phyloP scores from a whole-genome alignment of 1,140 invertebrate genomes.

The Drosophila burlai region DNA sequence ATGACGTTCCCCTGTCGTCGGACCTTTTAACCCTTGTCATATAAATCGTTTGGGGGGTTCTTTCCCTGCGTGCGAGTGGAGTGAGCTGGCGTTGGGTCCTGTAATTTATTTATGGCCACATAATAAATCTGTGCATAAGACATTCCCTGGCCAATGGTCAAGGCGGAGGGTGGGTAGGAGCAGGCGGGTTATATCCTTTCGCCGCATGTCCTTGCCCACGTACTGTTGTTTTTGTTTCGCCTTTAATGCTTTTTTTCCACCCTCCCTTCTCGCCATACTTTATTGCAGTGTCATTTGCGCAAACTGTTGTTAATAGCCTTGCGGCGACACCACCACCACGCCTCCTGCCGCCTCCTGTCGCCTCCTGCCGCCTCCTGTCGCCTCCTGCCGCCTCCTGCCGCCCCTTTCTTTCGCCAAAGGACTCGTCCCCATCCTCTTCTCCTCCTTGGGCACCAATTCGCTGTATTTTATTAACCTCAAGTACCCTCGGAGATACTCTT shows the following conservation, averaged over 20 bases:
- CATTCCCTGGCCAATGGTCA: constrained; percentile 57
- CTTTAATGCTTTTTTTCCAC: constrained; percentile 61
- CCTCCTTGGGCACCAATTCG: not conserved
- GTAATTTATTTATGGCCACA: constrained; percentile 83
- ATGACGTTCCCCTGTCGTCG: constrained; percentile 58
- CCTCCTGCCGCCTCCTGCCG: not conserved
- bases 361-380: not conserved
- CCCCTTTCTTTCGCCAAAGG: constrained; percentile 14
- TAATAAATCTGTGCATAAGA: constrained; percentile 82
- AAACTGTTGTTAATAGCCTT: constrained; percentile 81
- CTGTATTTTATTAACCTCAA: constrained; percentile 14
- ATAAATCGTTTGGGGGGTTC: constrained; percentile 53
- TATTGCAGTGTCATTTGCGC: constrained; percentile 79
- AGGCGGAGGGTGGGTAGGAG: not conserved
- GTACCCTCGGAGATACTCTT: constrained; percentile 2
- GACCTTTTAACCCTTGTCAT: constrained; percentile 76
- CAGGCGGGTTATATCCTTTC: constrained; percentile 8
- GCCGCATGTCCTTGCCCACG: constrained; percentile 27
- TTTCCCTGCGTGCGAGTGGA: constrained; percentile 5
- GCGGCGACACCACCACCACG: constrained; percentile 49
- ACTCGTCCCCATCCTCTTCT: not conserved
- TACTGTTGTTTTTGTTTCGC: constrained; percentile 44
- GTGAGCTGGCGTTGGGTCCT: constrained; percentile 21
- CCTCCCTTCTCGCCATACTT: constrained; percentile 40
- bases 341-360: not conserved